Evolutionary conservation across 2,113 vertebrate species (phyloP), one percentile per base, ranked within the genome.

Genomic region (Chaetodon auriga): DNA sequence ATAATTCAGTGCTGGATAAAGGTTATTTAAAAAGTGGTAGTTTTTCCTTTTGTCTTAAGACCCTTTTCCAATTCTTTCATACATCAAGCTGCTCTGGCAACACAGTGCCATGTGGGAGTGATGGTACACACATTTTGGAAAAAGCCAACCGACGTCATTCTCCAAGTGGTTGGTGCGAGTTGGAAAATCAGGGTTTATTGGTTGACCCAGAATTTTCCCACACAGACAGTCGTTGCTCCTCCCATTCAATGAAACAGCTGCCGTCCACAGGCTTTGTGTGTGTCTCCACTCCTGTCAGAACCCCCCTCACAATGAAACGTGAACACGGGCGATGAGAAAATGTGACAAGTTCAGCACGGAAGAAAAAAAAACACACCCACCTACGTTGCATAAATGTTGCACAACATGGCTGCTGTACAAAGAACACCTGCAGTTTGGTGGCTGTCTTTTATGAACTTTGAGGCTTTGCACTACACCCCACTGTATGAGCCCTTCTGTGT

Each of bases 391-490:
- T 38, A 14, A 51, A 53, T 51, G n/a, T 64, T 83, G 43, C 48
- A 55, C 16, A 65, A 63, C 68, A 11, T 7, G 5, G n/a, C 45
- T 66, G 64, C 35, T 70, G 63, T 36, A 19, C 7, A 14, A 60
- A 78, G 61, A 78, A 82, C 83, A 86, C 79, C 78, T 88, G 88
- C 72, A 78, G 55, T 68, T 76, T 48, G 46, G 65, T 73, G 77
- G 68, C 78, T 83, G 72, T 83, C 60, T 88, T 70, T 83, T 41
- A 43, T 75, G 38, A 81, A 75, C 72, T 72, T 68, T 89, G 46
- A 87, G 80, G 80, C 30, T 68, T 72, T 78, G 65, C 61, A 51
- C 11, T 54, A 21, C 41, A 60, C 41, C n/a, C 38, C 41, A 5
- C 12, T 38, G n/a, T 12, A 51, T 19, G 53, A 35, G n/a, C 16